Conservation (phyloP, 1,140 invertebrate genomes). For the Eufriesea mexicana region DNA sequence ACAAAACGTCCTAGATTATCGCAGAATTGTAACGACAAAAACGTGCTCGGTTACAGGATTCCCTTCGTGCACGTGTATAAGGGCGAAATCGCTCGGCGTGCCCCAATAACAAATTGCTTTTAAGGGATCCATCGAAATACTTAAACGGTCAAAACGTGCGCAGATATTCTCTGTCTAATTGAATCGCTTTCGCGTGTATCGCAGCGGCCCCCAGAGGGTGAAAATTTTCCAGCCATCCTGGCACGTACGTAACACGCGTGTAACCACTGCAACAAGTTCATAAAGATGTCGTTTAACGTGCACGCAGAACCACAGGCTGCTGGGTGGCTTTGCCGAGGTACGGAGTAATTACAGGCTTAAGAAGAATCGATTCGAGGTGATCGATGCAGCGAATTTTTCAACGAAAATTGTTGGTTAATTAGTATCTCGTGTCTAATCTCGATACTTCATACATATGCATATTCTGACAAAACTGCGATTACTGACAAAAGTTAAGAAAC, state of each 20-base stretch:
- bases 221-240: conserved; percentile 3
- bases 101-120: conserved; percentile 15
- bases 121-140: background rate
- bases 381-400: too few species aligned
- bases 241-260: conserved; percentile 21
- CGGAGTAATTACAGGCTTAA: too few species aligned
- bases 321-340: background rate
- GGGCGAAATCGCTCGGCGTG: conserved; percentile 7
- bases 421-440: too few species aligned
- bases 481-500: too few species aligned
- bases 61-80: too few species aligned
- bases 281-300: conserved; percentile 40
- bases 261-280: conserved; percentile 54
- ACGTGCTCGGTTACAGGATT: too few species aligned
- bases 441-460: too few species aligned
- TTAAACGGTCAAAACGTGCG: background rate
- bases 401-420: too few species aligned
- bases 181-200: conserved; percentile 34
- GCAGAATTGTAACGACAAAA: background rate
- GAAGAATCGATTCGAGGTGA: too few species aligned
- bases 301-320: conserved; percentile 8
- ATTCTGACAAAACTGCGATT: too few species aligned
- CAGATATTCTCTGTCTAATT: conserved; percentile 51
- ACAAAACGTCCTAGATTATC: background rate
- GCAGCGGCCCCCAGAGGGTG: conserved; percentile 9